Percentiles rank a stretch among this genome's conserved stretches.
Conservation (phyloP, 2,797 vertebrate species). For the Alfaro cultratus region DNA sequence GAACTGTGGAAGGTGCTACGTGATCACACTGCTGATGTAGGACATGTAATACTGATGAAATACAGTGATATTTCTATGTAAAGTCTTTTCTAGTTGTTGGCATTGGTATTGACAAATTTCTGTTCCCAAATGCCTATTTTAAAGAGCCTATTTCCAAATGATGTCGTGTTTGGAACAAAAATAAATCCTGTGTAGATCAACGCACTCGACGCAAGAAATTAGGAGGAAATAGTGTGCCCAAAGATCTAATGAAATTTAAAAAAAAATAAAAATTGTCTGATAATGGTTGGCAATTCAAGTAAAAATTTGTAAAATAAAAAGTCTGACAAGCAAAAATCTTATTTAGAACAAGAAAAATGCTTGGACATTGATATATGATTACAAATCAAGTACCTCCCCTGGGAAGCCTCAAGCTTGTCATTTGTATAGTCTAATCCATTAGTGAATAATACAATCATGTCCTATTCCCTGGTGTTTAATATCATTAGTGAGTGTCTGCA, state of each 20-base stretch:
- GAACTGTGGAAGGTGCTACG: neutral
- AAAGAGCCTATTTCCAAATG: neutral
- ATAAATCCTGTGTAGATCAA: neutral
- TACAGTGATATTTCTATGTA: neutral
- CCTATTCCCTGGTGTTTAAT: conserved; percentile 47
- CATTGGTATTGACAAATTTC: neutral
- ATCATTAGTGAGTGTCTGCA: conserved; percentile 51
- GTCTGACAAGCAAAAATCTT: neutral
- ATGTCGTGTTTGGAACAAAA: neutral
- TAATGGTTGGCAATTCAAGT: neutral
- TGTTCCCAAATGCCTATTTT: neutral
- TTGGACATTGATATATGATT: conserved; percentile 1
- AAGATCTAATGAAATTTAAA: neutral
- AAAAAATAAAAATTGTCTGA: neutral
- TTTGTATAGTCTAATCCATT: conserved; percentile 40
- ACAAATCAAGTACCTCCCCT: neutral
- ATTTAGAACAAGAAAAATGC: neutral
- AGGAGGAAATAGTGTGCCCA: neutral
- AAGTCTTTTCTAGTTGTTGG: neutral
- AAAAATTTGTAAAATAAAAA: neutral
- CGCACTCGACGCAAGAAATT: neutral
- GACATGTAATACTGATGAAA: neutral
- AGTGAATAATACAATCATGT: conserved; percentile 47
- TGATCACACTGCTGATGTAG: neutral
- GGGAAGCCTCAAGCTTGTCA: conserved; percentile 26